phyloP scores from a whole-genome alignment of 2,888 invertebrate genomes.

The Panzeria rudis region DNA sequence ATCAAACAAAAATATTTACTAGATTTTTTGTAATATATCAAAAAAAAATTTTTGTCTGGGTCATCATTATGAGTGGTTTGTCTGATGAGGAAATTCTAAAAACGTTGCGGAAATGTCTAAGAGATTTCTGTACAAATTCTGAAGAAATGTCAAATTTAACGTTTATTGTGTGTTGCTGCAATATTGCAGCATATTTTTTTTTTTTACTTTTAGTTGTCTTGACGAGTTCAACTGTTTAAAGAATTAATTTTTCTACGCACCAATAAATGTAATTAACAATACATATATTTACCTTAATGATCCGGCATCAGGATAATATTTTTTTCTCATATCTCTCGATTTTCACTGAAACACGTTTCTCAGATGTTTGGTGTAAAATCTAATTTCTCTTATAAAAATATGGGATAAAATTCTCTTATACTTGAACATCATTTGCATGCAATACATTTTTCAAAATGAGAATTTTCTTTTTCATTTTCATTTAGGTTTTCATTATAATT shows the following conservation, averaged over 20 bases:
- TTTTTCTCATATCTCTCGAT: not conserved
- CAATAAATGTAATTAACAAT: not conserved
- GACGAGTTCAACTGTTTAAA: not conserved
- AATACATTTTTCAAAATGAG: slow-evolving; percentile 22
- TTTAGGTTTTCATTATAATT: slow-evolving; percentile 30
- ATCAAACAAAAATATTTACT: too few relatives aligned
- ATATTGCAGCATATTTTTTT: too few relatives aligned
- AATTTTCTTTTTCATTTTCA: slow-evolving; percentile 24
- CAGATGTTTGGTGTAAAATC: slow-evolving; percentile 2
- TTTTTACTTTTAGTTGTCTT: not conserved
- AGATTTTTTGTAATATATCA: too few relatives aligned
- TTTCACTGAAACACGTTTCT: slow-evolving; percentile 1
- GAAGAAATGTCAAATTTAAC: too few relatives aligned
- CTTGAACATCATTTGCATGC: not conserved
- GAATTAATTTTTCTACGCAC: not conserved
- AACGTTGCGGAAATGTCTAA: too few relatives aligned
- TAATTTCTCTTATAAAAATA: slow-evolving; percentile 21
- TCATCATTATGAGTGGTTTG: too few relatives aligned
- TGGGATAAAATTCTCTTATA: slow-evolving; percentile 20
- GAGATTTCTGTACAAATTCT: too few relatives aligned
- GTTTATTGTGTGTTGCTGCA: too few relatives aligned
- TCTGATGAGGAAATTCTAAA: too few relatives aligned
- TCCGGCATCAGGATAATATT: not conserved
- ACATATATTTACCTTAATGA: not conserved
- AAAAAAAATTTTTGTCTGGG: too few relatives aligned